Evolutionary conservation across 2,888 invertebrate species (phyloP).

Genomic region (Odontomyia ornata): DNA sequence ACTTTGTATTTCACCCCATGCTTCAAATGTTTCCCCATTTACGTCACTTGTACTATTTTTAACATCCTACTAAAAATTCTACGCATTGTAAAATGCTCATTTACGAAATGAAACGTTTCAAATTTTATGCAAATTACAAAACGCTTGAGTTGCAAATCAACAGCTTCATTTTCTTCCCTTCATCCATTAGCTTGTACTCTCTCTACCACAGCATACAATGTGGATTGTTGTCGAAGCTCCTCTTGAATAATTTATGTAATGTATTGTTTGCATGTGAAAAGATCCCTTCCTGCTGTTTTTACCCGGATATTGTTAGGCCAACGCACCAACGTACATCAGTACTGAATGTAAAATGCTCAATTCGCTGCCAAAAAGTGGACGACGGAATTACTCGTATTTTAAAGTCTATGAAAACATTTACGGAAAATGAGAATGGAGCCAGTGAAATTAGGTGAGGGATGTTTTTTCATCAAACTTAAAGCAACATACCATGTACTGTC

Average conservation of each 20-base stretch:
- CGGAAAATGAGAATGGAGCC: no score
- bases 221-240: conserved; percentile 17
- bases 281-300: neutral
- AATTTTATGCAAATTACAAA: conserved; percentile 37
- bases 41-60: neutral
- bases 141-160: conserved; percentile 40
- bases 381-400: no score
- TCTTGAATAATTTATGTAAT: conserved; percentile 40
- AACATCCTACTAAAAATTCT: conserved; percentile 27
- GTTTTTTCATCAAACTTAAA: no score
- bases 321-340: neutral
- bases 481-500: no score
- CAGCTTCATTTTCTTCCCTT: neutral
- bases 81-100: conserved; percentile 29
- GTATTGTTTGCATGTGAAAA: conserved; percentile 37
- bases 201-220: neutral
- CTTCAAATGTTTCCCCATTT: neutral
- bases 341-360: neutral
- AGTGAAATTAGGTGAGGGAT: no score
- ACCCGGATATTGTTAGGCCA: neutral
- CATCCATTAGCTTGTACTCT: neutral
- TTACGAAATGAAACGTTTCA: conserved; percentile 18
- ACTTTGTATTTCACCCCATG: neutral
- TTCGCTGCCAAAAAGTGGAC: no score
- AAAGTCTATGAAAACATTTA: no score